Conservation (phyloP, 2,888 invertebrate species). For the Iphiclides podalirius region DNA sequence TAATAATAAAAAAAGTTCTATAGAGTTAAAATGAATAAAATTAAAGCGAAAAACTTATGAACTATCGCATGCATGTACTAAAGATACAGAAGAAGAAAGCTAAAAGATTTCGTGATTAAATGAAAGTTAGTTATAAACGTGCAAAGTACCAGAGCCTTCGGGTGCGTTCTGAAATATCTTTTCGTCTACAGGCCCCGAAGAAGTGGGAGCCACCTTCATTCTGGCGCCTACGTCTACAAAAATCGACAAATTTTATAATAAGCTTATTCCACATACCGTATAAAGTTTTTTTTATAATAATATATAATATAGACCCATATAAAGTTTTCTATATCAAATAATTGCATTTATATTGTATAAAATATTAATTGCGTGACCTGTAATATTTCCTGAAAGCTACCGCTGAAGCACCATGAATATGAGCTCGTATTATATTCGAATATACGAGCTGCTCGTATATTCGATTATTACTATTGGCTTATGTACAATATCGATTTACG, state of each 20-base stretch:
- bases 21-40: not conserved
- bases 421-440: too few relatives aligned
- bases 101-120: not conserved
- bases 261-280: too few relatives aligned
- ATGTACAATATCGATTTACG: too few relatives aligned
- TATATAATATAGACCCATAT: too few relatives aligned
- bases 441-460: too few relatives aligned
- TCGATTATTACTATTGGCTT: too few relatives aligned
- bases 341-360: too few relatives aligned
- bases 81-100: not conserved
- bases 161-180: slow-evolving; percentile 84
- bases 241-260: slow-evolving; percentile 45
- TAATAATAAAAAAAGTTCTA: not conserved
- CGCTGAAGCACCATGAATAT: too few relatives aligned
- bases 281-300: too few relatives aligned
- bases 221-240: slow-evolving; percentile 81
- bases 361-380: too few relatives aligned
- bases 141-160: slow-evolving; percentile 83
- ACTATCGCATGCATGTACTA: not conserved
- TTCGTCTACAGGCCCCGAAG: slow-evolving; percentile 82
- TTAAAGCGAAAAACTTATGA: not conserved
- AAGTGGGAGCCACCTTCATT: slow-evolving; percentile 74
- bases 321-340: too few relatives aligned
- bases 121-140: slow-evolving; percentile 28
- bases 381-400: too few relatives aligned